These are phyloP conservation scores for Luscinia megarhynchos DNA, from an alignment of 2,797 vertebrate genomes.

Conservation along the genomic window DNA sequence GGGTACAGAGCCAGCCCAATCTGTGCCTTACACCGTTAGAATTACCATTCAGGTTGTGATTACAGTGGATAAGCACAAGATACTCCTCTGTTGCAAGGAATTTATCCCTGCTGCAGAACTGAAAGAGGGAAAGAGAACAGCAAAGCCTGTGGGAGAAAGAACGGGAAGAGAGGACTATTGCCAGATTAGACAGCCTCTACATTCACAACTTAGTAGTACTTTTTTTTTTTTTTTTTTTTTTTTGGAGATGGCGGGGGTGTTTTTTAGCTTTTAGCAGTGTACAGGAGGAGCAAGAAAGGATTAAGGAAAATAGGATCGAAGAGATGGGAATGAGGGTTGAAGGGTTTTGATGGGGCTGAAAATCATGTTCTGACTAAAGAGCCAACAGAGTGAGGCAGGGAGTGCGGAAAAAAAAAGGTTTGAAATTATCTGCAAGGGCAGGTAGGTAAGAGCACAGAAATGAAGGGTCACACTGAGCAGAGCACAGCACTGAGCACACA, in stretches of 20 bases:
- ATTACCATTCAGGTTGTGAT: neutral
- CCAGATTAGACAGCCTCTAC: neutral
- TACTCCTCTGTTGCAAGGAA: neutral
- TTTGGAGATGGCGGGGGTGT: neutral
- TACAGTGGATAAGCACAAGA: neutral
- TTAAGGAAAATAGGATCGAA: neutral
- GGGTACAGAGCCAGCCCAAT: neutral
- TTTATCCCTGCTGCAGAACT: neutral
- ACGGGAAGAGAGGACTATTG: neutral
- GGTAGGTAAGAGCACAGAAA: neutral
- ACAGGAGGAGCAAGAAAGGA: accelerated
- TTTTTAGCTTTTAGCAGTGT: neutral
- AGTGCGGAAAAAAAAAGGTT: neutral
- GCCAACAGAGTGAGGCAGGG: neutral
- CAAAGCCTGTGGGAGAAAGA: neutral
- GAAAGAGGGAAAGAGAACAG: neutral
- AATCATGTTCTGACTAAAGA: neutral
- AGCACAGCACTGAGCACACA: neutral
- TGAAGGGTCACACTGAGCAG: accelerated
- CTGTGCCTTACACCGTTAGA: neutral
- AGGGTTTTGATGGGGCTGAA: neutral
- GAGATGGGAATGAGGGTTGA: neutral
- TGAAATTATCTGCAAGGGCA: neutral
- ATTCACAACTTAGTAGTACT: neutral
- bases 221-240: neutral